Evolutionary conservation across 30 jellyfish, hydroid and myxozoan species (phyloP).

Genomic region (Calvadosia cruxmelitensis): DNA sequence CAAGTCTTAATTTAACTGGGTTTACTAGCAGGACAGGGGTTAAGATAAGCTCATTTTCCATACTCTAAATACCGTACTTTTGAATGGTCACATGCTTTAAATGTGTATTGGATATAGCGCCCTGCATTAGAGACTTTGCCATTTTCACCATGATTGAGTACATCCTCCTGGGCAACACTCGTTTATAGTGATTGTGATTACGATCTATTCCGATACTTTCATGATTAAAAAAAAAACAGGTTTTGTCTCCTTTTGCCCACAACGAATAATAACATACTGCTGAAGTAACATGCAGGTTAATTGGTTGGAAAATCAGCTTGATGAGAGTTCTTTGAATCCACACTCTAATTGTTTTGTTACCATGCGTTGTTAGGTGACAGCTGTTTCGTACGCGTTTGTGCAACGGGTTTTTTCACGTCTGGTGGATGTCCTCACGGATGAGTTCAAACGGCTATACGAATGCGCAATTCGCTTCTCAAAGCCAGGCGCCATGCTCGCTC

Average conservation of each 20-base stretch:
- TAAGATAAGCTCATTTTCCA: too few relatives aligned
- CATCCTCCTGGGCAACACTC: too few relatives aligned
- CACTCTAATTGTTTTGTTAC: not conserved
- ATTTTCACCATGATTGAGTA: too few relatives aligned
- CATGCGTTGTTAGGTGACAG: conserved; percentile 33
- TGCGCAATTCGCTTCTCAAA: conserved; percentile 51
- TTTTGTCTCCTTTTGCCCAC: not conserved
- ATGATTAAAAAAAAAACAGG: not conserved
- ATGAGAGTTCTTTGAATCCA: not conserved
- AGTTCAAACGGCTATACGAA: conserved; percentile 48
- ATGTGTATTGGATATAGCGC: too few relatives aligned
- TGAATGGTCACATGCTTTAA: too few relatives aligned
- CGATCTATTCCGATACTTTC: too few relatives aligned
- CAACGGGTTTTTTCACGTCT: conserved; percentile 35
- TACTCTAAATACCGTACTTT: too few relatives aligned
- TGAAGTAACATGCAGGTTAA: not conserved
- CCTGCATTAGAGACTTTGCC: too few relatives aligned
- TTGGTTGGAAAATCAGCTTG: not conserved
- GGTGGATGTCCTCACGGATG: conserved; percentile 57
- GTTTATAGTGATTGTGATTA: too few relatives aligned
- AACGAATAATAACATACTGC: not conserved
- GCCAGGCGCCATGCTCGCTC: conserved; percentile 68
- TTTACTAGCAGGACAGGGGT: too few relatives aligned
- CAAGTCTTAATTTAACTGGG: too few relatives aligned
- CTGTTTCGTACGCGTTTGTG: conserved; percentile 51